These are phyloP conservation scores for Pangasius macronema DNA, from an alignment of 2,797 vertebrate species.

Conservation along the genomic window DNA sequence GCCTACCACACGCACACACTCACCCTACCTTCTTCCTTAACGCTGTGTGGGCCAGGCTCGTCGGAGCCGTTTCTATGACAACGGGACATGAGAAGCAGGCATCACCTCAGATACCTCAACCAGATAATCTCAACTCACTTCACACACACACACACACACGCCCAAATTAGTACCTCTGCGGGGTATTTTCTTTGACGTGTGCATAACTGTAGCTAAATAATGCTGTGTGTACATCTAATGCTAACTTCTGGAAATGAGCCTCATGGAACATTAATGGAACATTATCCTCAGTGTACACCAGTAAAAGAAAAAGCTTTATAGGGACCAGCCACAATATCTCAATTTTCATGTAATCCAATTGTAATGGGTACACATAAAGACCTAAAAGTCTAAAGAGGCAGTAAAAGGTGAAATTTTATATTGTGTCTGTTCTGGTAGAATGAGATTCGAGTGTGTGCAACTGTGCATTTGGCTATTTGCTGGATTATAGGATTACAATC, in stretches of 20 bases:
- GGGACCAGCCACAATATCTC: not conserved
- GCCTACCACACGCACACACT: slow-evolving; percentile 17
- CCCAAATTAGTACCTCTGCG: not conserved
- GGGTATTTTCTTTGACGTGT: not conserved
- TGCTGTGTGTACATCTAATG: too few species aligned
- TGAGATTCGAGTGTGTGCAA: slow-evolving; percentile 28
- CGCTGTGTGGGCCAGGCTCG: slow-evolving; percentile 50
- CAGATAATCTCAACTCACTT: slow-evolving; percentile 58
- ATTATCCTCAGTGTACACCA: not conserved
- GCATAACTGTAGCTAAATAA: not conserved
- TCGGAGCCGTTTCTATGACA: slow-evolving; percentile 52
- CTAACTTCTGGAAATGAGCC: not conserved
- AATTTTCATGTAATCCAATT: not conserved
- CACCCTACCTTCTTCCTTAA: slow-evolving; percentile 32
- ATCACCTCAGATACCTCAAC: slow-evolving; percentile 59
- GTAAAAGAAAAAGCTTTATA: not conserved
- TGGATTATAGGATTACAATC: slow-evolving; percentile 77
- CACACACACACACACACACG: not conserved
- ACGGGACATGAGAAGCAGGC: slow-evolving; percentile 51
- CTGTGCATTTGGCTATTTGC: slow-evolving; percentile 34
- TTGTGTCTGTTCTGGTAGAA: not conserved
- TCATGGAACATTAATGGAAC: not conserved
- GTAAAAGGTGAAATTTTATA: not conserved
- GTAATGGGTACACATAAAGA: not conserved
- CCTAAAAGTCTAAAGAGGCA: not conserved